Percentiles rank a stretch among this genome's conserved stretches.
Conservation (phyloP, 2,888 invertebrate genomes). For the Sycophila texana region DNA sequence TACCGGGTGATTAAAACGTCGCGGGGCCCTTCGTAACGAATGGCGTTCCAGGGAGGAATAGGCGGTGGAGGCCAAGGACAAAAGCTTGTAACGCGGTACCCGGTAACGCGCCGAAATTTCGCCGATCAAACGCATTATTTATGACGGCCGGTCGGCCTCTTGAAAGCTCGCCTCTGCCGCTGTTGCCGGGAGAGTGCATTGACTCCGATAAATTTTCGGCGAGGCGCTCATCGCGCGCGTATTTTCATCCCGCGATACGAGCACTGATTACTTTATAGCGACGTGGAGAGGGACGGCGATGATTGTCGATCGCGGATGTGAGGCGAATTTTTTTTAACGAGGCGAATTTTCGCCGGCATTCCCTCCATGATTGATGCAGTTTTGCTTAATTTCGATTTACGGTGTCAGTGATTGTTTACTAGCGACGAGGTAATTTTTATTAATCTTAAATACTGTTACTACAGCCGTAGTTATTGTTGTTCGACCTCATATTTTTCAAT, state of each 20-base stretch:
- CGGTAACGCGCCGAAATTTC: constrained; percentile 30
- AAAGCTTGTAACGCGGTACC: constrained; percentile 10
- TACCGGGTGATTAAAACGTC: constrained; percentile 46
- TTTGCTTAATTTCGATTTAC: neutral
- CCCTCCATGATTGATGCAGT: neutral
- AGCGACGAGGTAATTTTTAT: too few species aligned
- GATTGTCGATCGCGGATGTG: constrained; percentile 17
- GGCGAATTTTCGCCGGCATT: neutral
- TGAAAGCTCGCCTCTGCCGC: neutral
- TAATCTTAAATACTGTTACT: too few species aligned
- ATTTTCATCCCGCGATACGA: neutral
- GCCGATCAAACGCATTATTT: constrained; percentile 43
- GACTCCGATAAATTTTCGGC: constrained; percentile 20
- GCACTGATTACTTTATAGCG: constrained; percentile 23
- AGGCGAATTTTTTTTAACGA: constrained; percentile 9
- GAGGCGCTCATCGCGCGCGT: neutral
- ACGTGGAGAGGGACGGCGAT: neutral
- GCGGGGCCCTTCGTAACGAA: constrained; percentile 17
- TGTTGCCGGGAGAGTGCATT: neutral
- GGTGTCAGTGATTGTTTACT: too few species aligned
- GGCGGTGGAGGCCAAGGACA: constrained; percentile 16
- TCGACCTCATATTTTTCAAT: too few species aligned
- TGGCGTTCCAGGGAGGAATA: constrained; percentile 19
- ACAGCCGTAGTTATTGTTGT: too few species aligned
- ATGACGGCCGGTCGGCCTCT: constrained; percentile 16